phyloP scores from a whole-genome alignment of 2,888 invertebrate genomes.

The Drosophila melanosoma region DNA sequence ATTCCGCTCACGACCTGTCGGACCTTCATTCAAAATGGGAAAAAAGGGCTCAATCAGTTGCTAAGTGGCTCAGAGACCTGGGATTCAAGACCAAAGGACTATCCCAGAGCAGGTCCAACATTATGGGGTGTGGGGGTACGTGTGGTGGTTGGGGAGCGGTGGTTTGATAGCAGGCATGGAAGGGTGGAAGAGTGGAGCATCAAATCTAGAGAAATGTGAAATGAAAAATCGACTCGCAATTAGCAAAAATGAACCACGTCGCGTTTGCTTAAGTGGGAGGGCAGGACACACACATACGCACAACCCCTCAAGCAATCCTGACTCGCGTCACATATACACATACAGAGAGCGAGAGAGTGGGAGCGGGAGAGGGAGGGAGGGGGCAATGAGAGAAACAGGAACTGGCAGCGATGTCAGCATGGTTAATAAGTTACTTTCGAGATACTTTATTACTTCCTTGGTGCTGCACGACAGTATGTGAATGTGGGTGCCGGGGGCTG shows the following conservation, averaged over 20 bases:
- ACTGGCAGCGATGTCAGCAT: slow-evolving; percentile 76
- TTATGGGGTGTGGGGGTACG: neutral
- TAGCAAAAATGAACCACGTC: slow-evolving; percentile 79
- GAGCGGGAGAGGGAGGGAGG: slow-evolving; percentile 21
- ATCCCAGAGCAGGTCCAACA: slow-evolving; percentile 6
- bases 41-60: slow-evolving; percentile 67
- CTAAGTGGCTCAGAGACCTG: slow-evolving; percentile 55
- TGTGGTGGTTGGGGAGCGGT: no score
- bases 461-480: slow-evolving; percentile 53
- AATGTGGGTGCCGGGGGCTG: neutral
- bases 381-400: slow-evolving; percentile 50
- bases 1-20: slow-evolving; percentile 50
- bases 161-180: neutral
- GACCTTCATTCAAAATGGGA: slow-evolving; percentile 10
- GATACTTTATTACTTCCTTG: slow-evolving; percentile 82
- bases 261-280: slow-evolving; percentile 40
- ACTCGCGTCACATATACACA: slow-evolving; percentile 21
- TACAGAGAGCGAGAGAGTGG: slow-evolving; percentile 17
- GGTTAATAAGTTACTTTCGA: slow-evolving; percentile 81
- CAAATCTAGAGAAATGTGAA: slow-evolving; percentile 72
- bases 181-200: neutral
- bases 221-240: slow-evolving; percentile 81
- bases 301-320: slow-evolving; percentile 33
- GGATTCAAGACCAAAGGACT: slow-evolving; percentile 24
- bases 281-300: slow-evolving; percentile 16